These are phyloP conservation scores for Periparus ater DNA, from an alignment of 2,797 vertebrate species.

Conservation along the genomic window DNA sequence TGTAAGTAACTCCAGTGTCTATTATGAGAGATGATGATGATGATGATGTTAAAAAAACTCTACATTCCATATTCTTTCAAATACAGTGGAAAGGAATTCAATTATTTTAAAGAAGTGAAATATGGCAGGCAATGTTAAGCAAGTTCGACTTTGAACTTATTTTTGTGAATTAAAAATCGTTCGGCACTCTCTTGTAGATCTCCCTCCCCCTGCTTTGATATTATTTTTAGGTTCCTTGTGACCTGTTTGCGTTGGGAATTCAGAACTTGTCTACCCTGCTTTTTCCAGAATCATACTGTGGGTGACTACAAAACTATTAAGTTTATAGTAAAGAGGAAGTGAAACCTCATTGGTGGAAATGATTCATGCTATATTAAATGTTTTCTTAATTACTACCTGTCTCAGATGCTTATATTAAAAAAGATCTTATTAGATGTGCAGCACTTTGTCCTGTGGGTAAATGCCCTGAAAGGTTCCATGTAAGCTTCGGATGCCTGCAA, in stretches of 20 bases:
- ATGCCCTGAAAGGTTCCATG: background rate
- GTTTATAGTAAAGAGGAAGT: constrained; percentile 18
- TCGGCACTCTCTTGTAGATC: background rate
- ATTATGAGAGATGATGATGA: background rate
- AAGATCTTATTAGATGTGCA: background rate
- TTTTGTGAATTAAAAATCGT: background rate
- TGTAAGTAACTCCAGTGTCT: background rate
- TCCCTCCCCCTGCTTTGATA: background rate
- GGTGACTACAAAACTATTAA: background rate
- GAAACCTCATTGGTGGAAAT: background rate
- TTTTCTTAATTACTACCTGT: constrained; percentile 35
- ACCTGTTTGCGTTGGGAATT: constrained; percentile 45
- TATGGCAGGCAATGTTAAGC: background rate
- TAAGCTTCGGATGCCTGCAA: background rate
- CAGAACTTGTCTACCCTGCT: constrained; percentile 34
- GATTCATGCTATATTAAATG: background rate
- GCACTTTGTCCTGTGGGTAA: background rate
- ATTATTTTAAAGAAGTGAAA: background rate
- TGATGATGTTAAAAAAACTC: background rate
- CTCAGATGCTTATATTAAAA: background rate
- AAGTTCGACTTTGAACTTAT: background rate
- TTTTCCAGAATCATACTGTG: background rate
- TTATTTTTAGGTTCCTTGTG: constrained; percentile 55
- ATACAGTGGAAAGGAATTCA: background rate
- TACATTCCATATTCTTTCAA: background rate